These are phyloP conservation scores for Diarsia rubi DNA, from an alignment of 2,888 invertebrate species.

Conservation along the genomic window DNA sequence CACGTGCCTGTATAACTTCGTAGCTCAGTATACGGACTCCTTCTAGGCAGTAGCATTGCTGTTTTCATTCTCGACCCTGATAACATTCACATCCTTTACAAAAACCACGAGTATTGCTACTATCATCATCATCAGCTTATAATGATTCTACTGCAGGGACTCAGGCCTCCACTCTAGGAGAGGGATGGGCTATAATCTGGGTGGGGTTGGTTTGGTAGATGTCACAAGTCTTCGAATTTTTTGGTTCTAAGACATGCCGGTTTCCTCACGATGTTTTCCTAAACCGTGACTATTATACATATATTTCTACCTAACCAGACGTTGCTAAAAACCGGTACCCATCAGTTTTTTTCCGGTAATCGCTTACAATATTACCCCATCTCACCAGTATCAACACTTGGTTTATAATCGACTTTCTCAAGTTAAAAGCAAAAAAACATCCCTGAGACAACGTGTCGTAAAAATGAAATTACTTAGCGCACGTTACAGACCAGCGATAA, in stretches of 20 bases:
- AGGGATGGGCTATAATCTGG: too few species aligned
- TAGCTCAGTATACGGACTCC: background rate
- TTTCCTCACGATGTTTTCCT: too few species aligned
- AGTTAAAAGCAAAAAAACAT: conserved; percentile 27
- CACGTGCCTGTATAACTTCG: background rate
- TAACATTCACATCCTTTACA: background rate
- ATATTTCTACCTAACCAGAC: background rate
- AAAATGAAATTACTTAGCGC: conserved; percentile 65
- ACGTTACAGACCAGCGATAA: conserved; percentile 57
- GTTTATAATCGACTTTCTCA: conserved; percentile 4
- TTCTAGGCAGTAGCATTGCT: background rate
- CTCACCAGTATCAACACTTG: conserved; percentile 17
- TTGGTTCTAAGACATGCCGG: too few species aligned
- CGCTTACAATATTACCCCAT: conserved; percentile 4
- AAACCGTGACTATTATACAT: too few species aligned
- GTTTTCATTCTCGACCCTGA: background rate
- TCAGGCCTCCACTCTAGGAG: too few species aligned
- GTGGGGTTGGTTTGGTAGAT: too few species aligned
- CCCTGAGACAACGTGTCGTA: conserved; percentile 53
- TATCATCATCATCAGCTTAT: too few species aligned
- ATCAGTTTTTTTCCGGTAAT: background rate
- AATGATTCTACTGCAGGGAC: too few species aligned
- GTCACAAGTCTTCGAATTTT: too few species aligned
- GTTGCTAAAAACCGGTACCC: background rate
- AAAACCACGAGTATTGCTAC: too few species aligned